Evolutionary conservation across 64 coral and sea anemone species (phyloP).

Genomic region (Acropora yongei): DNA sequence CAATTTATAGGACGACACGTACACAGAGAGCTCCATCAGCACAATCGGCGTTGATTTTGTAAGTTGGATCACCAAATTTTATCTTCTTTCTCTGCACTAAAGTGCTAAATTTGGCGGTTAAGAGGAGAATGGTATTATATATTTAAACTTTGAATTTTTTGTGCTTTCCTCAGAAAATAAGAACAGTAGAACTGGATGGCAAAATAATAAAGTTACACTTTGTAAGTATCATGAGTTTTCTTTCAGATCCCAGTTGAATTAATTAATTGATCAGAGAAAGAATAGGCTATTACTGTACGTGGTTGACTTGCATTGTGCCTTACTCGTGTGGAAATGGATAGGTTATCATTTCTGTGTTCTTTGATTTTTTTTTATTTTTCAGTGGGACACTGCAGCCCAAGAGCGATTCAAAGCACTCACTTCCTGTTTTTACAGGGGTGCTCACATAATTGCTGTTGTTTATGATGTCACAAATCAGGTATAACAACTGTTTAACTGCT

Average conservation of each 20-base stretch:
- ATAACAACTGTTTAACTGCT: not conserved
- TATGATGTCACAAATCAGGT: conserved; percentile 99
- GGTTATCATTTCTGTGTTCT: not conserved
- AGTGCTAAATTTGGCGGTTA: conserved; percentile 11
- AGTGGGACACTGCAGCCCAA: conserved; percentile 97
- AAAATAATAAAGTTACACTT: conserved; percentile 99
- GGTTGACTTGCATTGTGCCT: conserved; percentile 26
- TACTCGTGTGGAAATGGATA: not conserved
- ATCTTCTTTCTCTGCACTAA: not conserved
- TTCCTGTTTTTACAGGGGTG: conserved; percentile 90
- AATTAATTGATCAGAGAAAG: conserved; percentile 1
- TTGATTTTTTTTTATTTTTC: not conserved
- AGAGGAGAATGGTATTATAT: no score
- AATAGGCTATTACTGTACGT: not conserved
- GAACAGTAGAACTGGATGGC: conserved; percentile 99
- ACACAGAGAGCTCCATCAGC: conserved; percentile 99
- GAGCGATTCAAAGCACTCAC: conserved; percentile 94
- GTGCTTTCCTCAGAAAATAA: conserved; percentile 89
- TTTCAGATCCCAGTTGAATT: not conserved
- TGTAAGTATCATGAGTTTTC: conserved; percentile 68
- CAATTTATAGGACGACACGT: conserved; percentile 91
- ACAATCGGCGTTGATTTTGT: conserved; percentile 99
- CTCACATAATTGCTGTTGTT: conserved; percentile 91
- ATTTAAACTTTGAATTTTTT: conserved; percentile 21
- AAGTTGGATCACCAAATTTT: conserved; percentile 74